Percentiles rank a stretch among this genome's conserved stretches.
Evolutionary conservation across 2,888 invertebrate species (phyloP).

Genomic region (Sthenelais limicola): DNA sequence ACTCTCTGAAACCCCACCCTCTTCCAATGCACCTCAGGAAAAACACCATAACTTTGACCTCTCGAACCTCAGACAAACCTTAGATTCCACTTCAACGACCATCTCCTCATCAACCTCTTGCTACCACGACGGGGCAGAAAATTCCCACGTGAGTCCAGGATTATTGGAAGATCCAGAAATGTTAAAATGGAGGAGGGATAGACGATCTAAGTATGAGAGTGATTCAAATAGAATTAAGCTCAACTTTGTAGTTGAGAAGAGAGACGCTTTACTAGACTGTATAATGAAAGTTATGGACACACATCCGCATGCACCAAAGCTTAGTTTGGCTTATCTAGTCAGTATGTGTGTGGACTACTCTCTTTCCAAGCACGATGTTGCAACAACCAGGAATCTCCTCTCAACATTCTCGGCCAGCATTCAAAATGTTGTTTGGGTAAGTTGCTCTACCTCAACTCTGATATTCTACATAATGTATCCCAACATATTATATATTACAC

Average conservation of each 20-base stretch:
- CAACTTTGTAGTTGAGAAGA: slow-evolving; percentile 54
- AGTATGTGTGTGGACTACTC: slow-evolving; percentile 61
- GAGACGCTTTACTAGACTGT: slow-evolving; percentile 61
- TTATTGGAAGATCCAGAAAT: too few species aligned
- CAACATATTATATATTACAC: too few species aligned
- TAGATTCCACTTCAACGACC: background rate
- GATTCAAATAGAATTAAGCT: slow-evolving; percentile 51
- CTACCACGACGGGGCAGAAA: background rate
- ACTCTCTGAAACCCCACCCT: slow-evolving; percentile 7
- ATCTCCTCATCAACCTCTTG: background rate
- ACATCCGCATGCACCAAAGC: slow-evolving; percentile 53
- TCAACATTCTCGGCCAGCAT: slow-evolving; percentile 55
- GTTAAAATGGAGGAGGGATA: slow-evolving; percentile 8
- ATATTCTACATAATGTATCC: background rate
- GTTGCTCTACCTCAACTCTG: slow-evolving; percentile 33
- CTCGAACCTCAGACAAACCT: background rate
- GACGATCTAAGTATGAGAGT: slow-evolving; percentile 12
- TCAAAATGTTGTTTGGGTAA: slow-evolving; percentile 59
- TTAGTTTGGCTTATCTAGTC: slow-evolving; percentile 59
- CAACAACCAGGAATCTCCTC: slow-evolving; percentile 56
- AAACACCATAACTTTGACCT: slow-evolving; percentile 41
- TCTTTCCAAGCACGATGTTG: slow-evolving; percentile 55
- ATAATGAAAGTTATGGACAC: slow-evolving; percentile 57
- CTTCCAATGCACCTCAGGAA: background rate
- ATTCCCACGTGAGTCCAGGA: background rate